Conservation (phyloP, 2,113 vertebrate genomes). For the Speoplatyrhinus poulsoni region DNA sequence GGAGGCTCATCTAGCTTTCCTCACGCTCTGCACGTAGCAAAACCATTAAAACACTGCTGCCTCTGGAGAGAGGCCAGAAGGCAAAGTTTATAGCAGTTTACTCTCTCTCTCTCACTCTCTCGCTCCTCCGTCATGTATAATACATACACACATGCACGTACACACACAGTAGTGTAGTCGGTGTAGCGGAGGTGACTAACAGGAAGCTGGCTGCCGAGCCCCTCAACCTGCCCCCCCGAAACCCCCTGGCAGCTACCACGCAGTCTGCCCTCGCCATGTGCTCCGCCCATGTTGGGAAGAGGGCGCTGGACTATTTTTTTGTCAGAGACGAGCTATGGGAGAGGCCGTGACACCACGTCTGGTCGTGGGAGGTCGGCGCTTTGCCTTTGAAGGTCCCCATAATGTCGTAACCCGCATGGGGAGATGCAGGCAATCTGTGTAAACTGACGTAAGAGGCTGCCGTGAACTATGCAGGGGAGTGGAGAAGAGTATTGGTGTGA, state of each 20-base stretch:
- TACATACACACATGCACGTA: neutral
- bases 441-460: constrained; percentile 39
- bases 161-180: neutral
- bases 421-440: constrained; percentile 22
- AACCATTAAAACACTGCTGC: constrained; percentile 77
- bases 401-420: constrained; percentile 56
- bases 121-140: neutral
- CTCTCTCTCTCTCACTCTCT: constrained; percentile 35
- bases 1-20: constrained; percentile 64
- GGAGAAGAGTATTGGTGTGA: constrained; percentile 3
- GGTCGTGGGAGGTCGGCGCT: constrained; percentile 35
- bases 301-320: too few species aligned
- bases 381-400: constrained; percentile 51
- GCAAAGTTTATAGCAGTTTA: constrained; percentile 76
- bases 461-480: constrained; percentile 22
- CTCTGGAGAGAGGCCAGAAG: constrained; percentile 72
- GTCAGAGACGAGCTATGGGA: too few species aligned
- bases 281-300: neutral
- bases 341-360: neutral
- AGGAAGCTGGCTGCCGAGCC: constrained; percentile 41
- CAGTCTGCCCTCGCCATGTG: constrained; percentile 4
- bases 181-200: constrained; percentile 19
- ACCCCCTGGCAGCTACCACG: constrained; percentile 6
- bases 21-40: constrained; percentile 80
- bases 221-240: constrained; percentile 11